These are phyloP conservation scores for Xylota sylvarum DNA, from an alignment of 2,888 invertebrate genomes.

Conservation along the genomic window DNA sequence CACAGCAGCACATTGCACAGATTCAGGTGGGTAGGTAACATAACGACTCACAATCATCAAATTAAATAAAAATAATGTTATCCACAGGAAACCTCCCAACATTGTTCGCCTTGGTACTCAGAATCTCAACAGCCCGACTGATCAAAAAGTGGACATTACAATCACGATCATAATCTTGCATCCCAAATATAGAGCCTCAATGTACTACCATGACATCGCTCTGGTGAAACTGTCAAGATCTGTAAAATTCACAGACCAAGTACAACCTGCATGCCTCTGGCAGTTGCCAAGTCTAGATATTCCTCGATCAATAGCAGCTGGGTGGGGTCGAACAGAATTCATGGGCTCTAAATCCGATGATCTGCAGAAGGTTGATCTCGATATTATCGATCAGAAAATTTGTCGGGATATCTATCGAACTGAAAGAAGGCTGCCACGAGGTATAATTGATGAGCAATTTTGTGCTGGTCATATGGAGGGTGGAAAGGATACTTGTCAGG, in stretches of 20 bases:
- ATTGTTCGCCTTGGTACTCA: constrained; percentile 86
- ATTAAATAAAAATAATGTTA: neutral
- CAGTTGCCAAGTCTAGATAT: constrained; percentile 80
- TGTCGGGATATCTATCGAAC: constrained; percentile 82
- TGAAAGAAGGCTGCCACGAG: constrained; percentile 82
- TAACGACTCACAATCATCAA: neutral
- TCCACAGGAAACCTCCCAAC: constrained; percentile 85
- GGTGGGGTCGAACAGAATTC: constrained; percentile 84
- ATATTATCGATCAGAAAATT: constrained; percentile 80
- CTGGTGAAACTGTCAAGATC: constrained; percentile 85
- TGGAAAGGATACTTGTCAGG: constrained; percentile 84
- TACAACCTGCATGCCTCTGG: constrained; percentile 84
- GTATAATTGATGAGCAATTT: constrained; percentile 84
- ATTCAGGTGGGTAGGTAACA: constrained; percentile 80
- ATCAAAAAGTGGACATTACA: constrained; percentile 84
- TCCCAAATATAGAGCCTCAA: constrained; percentile 85
- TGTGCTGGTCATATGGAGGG: constrained; percentile 84
- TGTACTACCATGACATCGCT: constrained; percentile 87
- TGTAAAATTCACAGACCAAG: constrained; percentile 79
- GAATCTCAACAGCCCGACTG: constrained; percentile 84
- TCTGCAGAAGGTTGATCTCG: constrained; percentile 84
- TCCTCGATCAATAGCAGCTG: constrained; percentile 81
- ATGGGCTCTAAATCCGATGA: constrained; percentile 82
- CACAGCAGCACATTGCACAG: constrained; percentile 87
- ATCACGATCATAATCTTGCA: constrained; percentile 85